A percentile compares a stretch with the other conserved stretches of the same genome.
Evolutionary conservation across 2,797 vertebrate species (phyloP).

Genomic region (Gallinago solitaria): DNA sequence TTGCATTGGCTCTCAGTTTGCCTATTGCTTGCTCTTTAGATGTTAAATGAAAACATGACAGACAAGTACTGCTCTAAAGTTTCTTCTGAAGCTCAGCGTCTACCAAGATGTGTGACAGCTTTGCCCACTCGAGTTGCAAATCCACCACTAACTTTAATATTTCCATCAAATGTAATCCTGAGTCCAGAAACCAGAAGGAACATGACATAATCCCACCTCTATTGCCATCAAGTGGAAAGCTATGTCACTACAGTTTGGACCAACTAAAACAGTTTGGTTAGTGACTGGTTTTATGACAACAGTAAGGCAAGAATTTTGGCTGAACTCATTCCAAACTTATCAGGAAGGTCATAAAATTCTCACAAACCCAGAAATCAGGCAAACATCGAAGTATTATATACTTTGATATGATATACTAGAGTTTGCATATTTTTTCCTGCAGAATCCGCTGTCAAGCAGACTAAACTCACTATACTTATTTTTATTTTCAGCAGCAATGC

Average conservation of each 20-base stretch:
- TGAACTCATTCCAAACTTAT: background rate
- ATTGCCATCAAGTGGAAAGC: conserved; percentile 60
- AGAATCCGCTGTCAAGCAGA: background rate
- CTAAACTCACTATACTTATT: background rate
- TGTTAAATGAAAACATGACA: background rate
- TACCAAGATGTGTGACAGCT: background rate
- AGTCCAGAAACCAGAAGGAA: background rate
- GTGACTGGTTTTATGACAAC: background rate
- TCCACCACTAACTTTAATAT: background rate
- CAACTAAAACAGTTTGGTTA: background rate
- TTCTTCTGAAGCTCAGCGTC: background rate
- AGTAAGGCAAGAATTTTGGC: background rate
- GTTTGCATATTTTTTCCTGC: background rate
- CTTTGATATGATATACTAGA: background rate
- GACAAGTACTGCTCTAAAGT: background rate
- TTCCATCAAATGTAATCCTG: background rate
- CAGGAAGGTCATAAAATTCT: background rate
- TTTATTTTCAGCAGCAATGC: background rate
- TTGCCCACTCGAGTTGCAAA: rapidly evolving
- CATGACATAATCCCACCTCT: conserved; percentile 7
- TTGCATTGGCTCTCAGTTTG: background rate
- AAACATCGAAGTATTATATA: background rate
- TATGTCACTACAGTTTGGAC: background rate
- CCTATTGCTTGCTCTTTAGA: background rate
- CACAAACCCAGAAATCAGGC: background rate